Evolutionary conservation across 2,113 vertebrate genomes (phyloP).

Genomic region (Mirza zaza): DNA sequence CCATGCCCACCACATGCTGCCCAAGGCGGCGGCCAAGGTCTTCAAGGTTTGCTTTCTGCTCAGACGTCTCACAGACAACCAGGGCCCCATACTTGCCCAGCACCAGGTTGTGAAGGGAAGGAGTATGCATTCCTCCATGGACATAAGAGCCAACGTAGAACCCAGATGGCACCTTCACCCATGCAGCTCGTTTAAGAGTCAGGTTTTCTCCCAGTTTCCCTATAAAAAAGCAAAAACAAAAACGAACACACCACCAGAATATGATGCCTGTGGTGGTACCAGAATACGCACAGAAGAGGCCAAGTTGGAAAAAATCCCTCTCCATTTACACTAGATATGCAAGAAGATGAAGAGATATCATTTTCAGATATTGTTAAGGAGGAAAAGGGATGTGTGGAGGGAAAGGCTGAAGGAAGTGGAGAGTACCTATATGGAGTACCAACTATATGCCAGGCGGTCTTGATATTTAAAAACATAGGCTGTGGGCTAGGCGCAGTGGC

Average conservation of each 20-base stretch:
- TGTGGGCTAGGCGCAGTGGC: neutral
- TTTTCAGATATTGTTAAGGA: neutral
- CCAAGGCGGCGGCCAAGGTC: constrained; percentile 88
- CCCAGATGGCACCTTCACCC: constrained; percentile 85
- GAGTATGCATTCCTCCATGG: constrained; percentile 81
- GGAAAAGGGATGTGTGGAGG: neutral
- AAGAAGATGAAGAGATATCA: neutral
- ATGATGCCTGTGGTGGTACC: neutral
- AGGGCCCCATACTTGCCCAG: constrained; percentile 91
- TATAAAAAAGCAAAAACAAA: constrained; percentile 67
- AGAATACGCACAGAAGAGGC: neutral
- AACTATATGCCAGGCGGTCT: neutral
- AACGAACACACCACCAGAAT: neutral
- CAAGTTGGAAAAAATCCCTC: neutral
- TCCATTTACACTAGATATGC: neutral
- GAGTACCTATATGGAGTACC: neutral
- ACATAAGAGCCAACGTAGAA: constrained; percentile 91
- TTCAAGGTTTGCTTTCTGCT: constrained; percentile 74
- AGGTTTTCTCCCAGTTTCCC: constrained; percentile 94
- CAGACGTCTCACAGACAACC: constrained; percentile 87
- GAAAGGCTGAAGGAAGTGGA: neutral
- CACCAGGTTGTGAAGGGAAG: constrained; percentile 77
- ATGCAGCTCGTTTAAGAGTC: constrained; percentile 87
- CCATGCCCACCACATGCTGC: constrained; percentile 93
- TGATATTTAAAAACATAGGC: neutral